Conservation (phyloP, 2,888 invertebrate species). For the Terebella lapidaria region DNA sequence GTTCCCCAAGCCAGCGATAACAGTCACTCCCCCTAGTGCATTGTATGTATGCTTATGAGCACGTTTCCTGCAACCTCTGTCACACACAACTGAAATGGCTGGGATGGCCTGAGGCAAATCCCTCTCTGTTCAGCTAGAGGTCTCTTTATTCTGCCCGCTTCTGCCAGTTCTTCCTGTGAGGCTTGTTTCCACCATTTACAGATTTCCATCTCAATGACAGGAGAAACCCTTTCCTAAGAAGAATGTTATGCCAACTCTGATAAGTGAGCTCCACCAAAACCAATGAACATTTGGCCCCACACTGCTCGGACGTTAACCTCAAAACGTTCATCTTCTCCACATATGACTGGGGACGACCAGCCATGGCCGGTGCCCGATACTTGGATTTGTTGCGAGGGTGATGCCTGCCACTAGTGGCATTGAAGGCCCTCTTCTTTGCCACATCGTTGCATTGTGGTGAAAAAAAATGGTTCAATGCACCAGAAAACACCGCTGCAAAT, state of each 20-base stretch:
- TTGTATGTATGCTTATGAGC: neutral
- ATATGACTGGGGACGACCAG: neutral
- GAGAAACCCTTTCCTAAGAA: neutral
- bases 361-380: no score
- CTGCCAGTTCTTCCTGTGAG: neutral
- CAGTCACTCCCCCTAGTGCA: neutral
- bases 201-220: neutral
- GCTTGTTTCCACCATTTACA: neutral
- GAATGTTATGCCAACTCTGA: neutral
- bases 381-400: no score
- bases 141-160: neutral
- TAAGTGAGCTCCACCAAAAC: neutral
- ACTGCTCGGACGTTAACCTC: neutral
- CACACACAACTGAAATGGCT: neutral
- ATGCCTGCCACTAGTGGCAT: no score
- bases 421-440: no score
- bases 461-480: no score
- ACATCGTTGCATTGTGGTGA: no score
- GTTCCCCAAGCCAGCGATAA: neutral
- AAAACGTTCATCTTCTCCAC: neutral
- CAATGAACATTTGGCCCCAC: neutral
- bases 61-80: neutral
- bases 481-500: no score
- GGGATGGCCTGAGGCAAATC: neutral
- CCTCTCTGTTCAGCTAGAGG: neutral